A percentile compares a stretch with the other conserved stretches of the same genome.
These are phyloP conservation scores for Silurus lanzhouensis DNA, from an alignment of 2,797 vertebrate genomes.

Conservation along the genomic window DNA sequence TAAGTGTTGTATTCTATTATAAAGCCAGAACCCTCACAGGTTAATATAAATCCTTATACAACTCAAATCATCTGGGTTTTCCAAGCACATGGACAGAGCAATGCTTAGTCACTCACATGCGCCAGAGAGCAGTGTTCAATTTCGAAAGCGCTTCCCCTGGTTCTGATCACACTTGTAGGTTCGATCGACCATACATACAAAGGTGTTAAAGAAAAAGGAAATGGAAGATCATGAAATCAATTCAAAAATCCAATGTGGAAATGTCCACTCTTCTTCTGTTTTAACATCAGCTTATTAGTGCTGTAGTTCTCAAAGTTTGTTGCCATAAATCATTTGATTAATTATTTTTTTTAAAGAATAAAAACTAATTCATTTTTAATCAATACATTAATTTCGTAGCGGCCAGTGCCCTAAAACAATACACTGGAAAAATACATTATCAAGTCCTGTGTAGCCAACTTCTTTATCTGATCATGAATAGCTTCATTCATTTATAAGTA, in stretches of 20 bases:
- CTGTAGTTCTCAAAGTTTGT: not conserved
- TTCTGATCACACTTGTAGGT: not conserved
- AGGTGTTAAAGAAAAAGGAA: constrained; percentile 3
- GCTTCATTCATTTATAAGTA: not conserved
- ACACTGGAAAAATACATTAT: not conserved
- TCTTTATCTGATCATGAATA: not conserved
- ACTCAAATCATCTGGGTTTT: not conserved
- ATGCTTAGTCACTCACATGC: not conserved
- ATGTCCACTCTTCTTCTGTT: not conserved
- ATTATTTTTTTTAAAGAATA: not conserved
- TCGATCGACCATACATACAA: not conserved
- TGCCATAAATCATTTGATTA: not conserved
- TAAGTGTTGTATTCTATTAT: not conserved
- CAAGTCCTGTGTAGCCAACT: not conserved
- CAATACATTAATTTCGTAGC: not conserved
- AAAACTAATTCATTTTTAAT: not conserved
- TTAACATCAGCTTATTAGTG: not conserved
- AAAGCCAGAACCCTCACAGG: not conserved
- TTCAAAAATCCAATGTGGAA: not conserved
- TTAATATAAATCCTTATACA: not conserved
- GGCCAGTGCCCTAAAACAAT: not conserved
- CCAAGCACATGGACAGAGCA: not conserved
- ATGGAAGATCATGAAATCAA: not conserved
- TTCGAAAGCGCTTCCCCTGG: not conserved
- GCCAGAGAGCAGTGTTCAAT: not conserved